phyloP scores from a whole-genome alignment of 64 coral and sea anemone species.

The Actinia equina region DNA sequence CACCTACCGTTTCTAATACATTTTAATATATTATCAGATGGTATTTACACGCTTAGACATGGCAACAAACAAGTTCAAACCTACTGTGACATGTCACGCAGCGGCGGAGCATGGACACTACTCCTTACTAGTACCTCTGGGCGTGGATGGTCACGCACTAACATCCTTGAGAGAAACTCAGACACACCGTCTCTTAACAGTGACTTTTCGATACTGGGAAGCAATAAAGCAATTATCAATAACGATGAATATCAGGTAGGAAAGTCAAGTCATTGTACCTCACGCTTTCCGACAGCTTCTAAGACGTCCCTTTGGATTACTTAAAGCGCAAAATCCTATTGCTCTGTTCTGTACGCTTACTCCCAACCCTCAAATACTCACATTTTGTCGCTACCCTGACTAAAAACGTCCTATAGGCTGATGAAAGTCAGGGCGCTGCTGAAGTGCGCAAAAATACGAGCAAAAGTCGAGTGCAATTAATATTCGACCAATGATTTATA shows the following conservation, averaged over 20 bases:
- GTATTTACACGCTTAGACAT: conserved; percentile 31
- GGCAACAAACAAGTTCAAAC: conserved; percentile 37
- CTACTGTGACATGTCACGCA: conserved; percentile 60
- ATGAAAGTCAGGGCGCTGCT: no score
- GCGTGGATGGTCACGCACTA: conserved; percentile 24
- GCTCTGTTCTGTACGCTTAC: no score
- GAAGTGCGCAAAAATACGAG: no score
- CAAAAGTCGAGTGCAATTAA: no score
- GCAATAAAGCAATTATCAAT: conserved; percentile 16
- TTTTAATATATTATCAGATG: conserved; percentile 15
- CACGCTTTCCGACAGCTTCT: no score
- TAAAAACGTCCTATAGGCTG: no score
- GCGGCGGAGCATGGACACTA: conserved; percentile 59
- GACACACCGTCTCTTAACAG: conserved; percentile 5
- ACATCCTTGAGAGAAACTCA: conserved; percentile 21
- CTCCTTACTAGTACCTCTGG: conserved; percentile 49
- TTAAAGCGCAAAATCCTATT: no score
- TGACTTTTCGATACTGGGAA: conserved; percentile 47
- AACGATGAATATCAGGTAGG: conserved; percentile 30
- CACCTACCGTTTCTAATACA: no score
- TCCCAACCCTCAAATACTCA: no score
- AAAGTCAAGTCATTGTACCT: neutral
- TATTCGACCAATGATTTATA: neutral
- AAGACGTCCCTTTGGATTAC: no score
- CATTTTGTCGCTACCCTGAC: no score